Base-by-base conservation (phyloP, 2,888 invertebrate species). In the Drosophila acutilabella region DNA sequence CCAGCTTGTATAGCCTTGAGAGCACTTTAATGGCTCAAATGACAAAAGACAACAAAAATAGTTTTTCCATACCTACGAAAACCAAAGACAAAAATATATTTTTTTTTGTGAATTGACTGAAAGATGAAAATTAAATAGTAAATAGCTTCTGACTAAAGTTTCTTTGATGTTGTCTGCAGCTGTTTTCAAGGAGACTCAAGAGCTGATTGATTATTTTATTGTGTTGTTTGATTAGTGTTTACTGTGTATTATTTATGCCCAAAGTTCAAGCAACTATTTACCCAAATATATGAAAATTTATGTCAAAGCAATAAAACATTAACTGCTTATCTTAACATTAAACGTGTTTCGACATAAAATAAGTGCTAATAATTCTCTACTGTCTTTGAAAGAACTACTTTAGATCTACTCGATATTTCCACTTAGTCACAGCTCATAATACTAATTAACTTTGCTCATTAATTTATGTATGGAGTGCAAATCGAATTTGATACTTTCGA, bases 1-100 rank as follows among this genome's bases (percentile, higher is more conserved):
- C 61, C 61, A 74, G 41, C 64, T 74, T 18, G 8, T 52, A 42
- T 59, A 54, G 68, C 74, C 78, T 74, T 78, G 68, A 18, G 14
- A 26, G 45, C 33, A 40, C 78, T 47, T 57, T 50, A 52, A 74
- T 64, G 30, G 36, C 41, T 38, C 38, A 30, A 23, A 41, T 45
- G 40, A 61, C 57, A 58, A 66, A 56, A 59, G 48, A 50, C 41
- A 60, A 47, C 18, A 65, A 60, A 71, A 48, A n/a, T n/a, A 54
- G 62, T 57, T 76, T 44, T 20, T 16, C 23, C 23, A 45, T 26
- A 23, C 23, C 7, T 13, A 23, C 6, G 7, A 23, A 14, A 44
- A 36, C 14, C 14, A 7, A 16, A 44, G 33, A 20, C 18, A 14
- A 41, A 53, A 30, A 54, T 8, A 42, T 14, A 20, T 20, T 44